phyloP scores from a whole-genome alignment of 2,888 invertebrate species.

The Drosophila formosana region DNA sequence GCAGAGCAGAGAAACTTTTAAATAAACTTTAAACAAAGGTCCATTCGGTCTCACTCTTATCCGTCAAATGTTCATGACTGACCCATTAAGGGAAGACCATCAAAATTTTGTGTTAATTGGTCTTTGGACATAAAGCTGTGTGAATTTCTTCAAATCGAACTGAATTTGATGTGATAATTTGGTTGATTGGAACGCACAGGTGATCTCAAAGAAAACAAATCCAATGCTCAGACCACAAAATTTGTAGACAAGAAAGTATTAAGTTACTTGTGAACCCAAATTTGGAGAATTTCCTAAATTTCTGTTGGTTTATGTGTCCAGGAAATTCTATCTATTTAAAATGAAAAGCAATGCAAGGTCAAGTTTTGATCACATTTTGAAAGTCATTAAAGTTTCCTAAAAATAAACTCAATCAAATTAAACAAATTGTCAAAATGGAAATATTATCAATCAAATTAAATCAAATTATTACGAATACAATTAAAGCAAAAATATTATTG shows the following conservation, averaged over 20 bases:
- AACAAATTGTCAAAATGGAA: too few species aligned
- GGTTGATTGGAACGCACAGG: background rate
- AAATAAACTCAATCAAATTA: too few species aligned
- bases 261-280: background rate
- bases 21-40: conserved; percentile 10
- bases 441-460: too few species aligned
- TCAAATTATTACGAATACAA: too few species aligned
- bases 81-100: conserved; percentile 7
- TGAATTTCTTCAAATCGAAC: background rate
- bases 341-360: background rate
- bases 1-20: conserved; percentile 10
- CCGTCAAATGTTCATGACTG: conserved; percentile 12
- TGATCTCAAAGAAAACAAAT: background rate
- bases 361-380: background rate
- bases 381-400: too few species aligned
- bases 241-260: background rate
- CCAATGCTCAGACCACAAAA: background rate
- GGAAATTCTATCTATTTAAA: background rate
- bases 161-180: background rate
- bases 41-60: conserved; percentile 4
- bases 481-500: too few species aligned
- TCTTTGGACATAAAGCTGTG: conserved; percentile 1
- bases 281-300: background rate
- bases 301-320: too few species aligned
- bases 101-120: conserved; percentile 21